Evolutionary conservation across 2,888 invertebrate genomes (phyloP), one percentile per base, ranked within the genome.

Genomic region (Cerastis rubricosa): DNA sequence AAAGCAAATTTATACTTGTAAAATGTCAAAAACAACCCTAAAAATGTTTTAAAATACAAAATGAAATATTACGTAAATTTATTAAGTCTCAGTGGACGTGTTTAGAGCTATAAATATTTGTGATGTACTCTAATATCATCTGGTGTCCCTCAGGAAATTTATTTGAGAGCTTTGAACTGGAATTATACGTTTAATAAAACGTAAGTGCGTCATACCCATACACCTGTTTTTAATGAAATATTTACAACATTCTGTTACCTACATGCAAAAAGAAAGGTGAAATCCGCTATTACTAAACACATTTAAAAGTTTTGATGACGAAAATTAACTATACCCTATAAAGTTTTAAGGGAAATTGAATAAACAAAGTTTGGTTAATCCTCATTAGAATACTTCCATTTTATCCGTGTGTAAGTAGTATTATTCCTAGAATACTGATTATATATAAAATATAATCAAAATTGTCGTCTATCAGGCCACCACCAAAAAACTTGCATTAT

Each of bases 111-210:
- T 83, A 70, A 61, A 78, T 80, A 77, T 77, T 59, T 80, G 78
- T 70, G 70, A 70, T 70, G 22, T 61, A 70, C 59, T 66, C 59
- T 68, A 67, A 81, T 19, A 54, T 63, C 17, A 35, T 29, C 35
- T 25, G n/a, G 57, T 43, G 51, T 70, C 83, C 78, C 59, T 40
- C 17, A 65, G 70, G 80, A 80, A 80, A 83, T 80, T 47, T 78
- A 54, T 69, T 47, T 69, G 57, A 83, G 59, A 77, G 40, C 63
- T 65, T 40, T 45, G 51, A 69, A 66, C 67, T 40, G n/a, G 70
- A 61, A 66, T 74, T 22, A 63, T 63, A 35, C 14, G 7, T 54
- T 19, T 61, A 17, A 43, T 74, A 66, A 66, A 81, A 78, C 40
- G n/a, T 51, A 51, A 45, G 12, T 67, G 17, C 40, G 17, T 29